Percentiles rank a stretch among this genome's conserved stretches.
Conservation (phyloP, 2,797 vertebrate genomes). For the Sebastes diaconus region DNA sequence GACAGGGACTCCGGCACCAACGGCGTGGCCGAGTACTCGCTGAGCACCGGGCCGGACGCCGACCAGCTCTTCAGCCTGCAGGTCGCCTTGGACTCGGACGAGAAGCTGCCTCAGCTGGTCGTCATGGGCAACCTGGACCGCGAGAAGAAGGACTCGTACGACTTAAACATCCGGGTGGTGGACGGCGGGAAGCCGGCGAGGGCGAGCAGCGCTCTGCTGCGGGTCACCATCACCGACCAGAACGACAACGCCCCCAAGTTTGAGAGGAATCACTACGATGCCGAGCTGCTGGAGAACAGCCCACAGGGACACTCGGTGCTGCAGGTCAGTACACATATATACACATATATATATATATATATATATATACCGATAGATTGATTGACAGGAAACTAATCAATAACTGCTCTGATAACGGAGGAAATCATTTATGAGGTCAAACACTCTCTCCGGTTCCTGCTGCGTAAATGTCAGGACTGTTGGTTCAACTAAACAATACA, state of each 20-base stretch:
- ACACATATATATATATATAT: background rate
- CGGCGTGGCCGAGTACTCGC: conserved; percentile 91
- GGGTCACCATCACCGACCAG: conserved; percentile 94
- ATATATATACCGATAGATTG: background rate
- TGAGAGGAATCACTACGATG: conserved; percentile 90
- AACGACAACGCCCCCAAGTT: conserved; percentile 96
- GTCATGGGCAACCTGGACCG: conserved; percentile 95
- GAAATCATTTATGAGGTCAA: background rate
- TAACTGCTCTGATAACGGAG: background rate
- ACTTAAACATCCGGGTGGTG: conserved; percentile 94
- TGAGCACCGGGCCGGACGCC: conserved; percentile 86
- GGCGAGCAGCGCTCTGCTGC: conserved; percentile 92
- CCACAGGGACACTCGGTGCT: conserved; percentile 93
- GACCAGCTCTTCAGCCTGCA: conserved; percentile 93
- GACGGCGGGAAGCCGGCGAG: conserved; percentile 90
- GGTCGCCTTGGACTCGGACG: conserved; percentile 91
- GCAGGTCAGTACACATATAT: conserved; percentile 82
- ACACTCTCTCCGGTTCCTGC: background rate
- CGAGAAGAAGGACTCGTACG: conserved; percentile 95
- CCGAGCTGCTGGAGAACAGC: conserved; percentile 93
- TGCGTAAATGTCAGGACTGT: background rate
- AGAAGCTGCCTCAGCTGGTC: conserved; percentile 94
- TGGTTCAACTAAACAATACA: background rate
- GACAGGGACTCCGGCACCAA: conserved; percentile 92
- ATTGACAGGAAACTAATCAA: background rate